Conservation (phyloP, 2,797 vertebrate genomes). For the Meda fulgida region DNA sequence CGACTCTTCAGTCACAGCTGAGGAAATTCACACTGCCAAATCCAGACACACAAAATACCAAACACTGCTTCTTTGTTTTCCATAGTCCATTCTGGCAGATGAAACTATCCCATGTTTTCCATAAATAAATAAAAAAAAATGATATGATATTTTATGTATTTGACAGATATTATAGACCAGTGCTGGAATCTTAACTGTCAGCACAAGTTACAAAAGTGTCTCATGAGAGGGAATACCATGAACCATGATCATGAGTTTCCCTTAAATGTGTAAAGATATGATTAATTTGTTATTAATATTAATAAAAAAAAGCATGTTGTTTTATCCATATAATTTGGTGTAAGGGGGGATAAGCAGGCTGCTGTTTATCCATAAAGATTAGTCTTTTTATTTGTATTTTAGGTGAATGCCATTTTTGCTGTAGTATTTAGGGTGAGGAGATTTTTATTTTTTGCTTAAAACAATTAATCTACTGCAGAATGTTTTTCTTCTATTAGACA, state of each 20-base stretch:
- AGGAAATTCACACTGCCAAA: background rate
- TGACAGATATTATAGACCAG: background rate
- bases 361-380: background rate
- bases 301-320: background rate
- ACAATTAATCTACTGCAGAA: no score
- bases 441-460: background rate
- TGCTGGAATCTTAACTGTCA: no score
- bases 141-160: background rate
- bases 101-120: background rate
- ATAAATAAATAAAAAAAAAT: no score
- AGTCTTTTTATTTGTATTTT: background rate
- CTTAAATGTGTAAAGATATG: background rate
- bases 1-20: background rate
- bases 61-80: no score
- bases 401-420: background rate
- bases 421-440: background rate
- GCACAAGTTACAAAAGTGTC: no score
- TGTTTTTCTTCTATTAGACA: no score
- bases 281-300: background rate
- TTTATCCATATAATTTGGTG: background rate
- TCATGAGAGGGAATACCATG: no score
- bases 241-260: background rate
- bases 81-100: background rate
- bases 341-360: background rate
- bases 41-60: background rate